These are phyloP conservation scores for Pristionchus pacificus DNA, from an alignment of 1,140 invertebrate genomes.

Conservation along the genomic window DNA sequence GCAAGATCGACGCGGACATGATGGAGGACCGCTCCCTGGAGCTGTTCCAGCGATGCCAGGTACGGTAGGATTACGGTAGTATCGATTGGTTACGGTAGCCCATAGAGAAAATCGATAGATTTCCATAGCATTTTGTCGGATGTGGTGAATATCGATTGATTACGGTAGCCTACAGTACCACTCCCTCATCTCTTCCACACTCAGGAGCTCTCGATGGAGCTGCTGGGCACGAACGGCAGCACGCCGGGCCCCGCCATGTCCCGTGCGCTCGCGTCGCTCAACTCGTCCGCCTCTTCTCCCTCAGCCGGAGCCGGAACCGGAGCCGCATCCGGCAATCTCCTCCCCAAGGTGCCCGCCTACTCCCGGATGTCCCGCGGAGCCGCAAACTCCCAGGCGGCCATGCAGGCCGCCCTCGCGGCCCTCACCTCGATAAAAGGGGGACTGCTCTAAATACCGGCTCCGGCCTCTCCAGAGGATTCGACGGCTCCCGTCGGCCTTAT, in stretches of 20 bases:
- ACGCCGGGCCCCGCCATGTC: slow-evolving; percentile 49
- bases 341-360: background rate
- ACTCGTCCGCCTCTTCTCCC: background rate
- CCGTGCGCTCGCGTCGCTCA: slow-evolving; percentile 20
- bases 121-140: background rate
- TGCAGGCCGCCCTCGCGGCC: no score
- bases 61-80: background rate
- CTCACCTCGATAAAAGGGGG: no score
- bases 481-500: no score
- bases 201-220: slow-evolving; percentile 54
- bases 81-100: background rate
- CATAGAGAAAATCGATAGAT: background rate
- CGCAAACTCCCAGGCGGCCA: no score
- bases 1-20: slow-evolving; percentile 49
- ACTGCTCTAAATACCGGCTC: no score
- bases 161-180: slow-evolving; percentile 2
- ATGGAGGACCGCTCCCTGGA: slow-evolving; percentile 46
- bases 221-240: slow-evolving; percentile 51
- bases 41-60: slow-evolving; percentile 36
- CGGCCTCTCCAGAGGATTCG: no score
- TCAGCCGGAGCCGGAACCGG: background rate
- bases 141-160: background rate
- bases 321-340: background rate
- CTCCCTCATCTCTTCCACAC: slow-evolving; percentile 18
- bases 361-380: no score